These are phyloP conservation scores for Hyposmocoma kahamanoa DNA, from an alignment of 1,140 invertebrate species.

Conservation along the genomic window DNA sequence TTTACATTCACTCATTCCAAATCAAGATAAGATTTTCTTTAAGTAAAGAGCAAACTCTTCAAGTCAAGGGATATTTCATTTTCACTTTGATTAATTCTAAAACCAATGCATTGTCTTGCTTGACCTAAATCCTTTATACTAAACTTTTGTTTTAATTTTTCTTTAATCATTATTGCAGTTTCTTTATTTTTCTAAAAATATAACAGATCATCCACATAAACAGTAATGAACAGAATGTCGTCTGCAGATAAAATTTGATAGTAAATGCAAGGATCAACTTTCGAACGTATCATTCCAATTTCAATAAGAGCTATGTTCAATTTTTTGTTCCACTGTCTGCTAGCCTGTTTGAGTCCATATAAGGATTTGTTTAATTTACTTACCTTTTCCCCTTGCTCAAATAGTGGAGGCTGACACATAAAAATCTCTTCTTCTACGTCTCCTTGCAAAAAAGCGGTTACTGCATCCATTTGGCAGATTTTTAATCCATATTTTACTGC, in stretches of 20 bases:
- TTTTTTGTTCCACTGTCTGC: conserved; percentile 27
- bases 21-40: conserved; percentile 3
- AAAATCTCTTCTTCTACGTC: conserved; percentile 54
- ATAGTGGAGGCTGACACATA: conserved; percentile 34
- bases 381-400: conserved; percentile 17
- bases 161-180: not conserved
- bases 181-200: conserved; percentile 11
- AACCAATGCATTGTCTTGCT: conserved; percentile 6
- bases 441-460: conserved; percentile 38
- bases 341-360: conserved; percentile 49
- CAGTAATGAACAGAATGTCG: conserved; percentile 13
- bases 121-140: conserved; percentile 10
- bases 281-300: conserved; percentile 16
- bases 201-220: conserved; percentile 31
- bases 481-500: conserved; percentile 26
- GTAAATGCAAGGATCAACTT: conserved; percentile 27
- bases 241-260: conserved; percentile 10
- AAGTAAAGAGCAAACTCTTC: conserved; percentile 9
- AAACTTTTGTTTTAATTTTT: conserved; percentile 8
- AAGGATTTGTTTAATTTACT: conserved; percentile 31
- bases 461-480: conserved; percentile 44
- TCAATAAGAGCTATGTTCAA: conserved; percentile 19
- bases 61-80: conserved; percentile 4
- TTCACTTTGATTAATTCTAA: conserved; percentile 1
- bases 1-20: conserved; percentile 11